Evolutionary conservation across 2,797 vertebrate genomes (phyloP).

Genomic region (Crenuchus spilurus): DNA sequence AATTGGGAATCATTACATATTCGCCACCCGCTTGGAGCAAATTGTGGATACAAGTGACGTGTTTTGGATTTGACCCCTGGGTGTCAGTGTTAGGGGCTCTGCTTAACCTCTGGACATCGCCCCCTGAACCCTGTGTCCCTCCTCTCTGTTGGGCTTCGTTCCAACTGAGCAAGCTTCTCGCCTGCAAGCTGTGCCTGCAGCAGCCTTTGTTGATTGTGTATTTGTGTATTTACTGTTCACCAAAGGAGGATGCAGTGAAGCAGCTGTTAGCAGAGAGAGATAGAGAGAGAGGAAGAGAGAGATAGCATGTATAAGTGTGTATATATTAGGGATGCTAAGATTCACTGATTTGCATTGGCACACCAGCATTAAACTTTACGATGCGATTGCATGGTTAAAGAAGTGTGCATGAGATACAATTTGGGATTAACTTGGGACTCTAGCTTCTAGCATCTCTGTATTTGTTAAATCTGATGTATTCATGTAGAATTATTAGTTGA

Average conservation of each 20-base stretch:
- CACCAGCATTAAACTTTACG: no score
- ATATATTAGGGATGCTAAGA: no score
- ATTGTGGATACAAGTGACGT: conserved; percentile 45
- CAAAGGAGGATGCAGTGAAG: conserved; percentile 13
- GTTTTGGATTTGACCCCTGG: conserved; percentile 57
- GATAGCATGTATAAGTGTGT: no score
- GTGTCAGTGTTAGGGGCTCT: conserved; percentile 37
- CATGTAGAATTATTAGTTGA: no score
- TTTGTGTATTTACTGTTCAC: conserved; percentile 20
- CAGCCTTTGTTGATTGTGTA: neutral
- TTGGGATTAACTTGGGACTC: no score
- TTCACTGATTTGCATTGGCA: no score
- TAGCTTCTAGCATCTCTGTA: no score
- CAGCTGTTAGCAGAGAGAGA: conserved; percentile 34
- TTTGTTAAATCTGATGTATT: no score
- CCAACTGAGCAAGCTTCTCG: conserved; percentile 39
- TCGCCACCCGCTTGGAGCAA: conserved; percentile 21
- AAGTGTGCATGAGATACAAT: no score
- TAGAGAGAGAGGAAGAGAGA: conserved; percentile 1
- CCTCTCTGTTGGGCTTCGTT: conserved; percentile 58
- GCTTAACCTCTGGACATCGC: conserved; percentile 57
- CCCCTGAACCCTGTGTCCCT: conserved; percentile 35
- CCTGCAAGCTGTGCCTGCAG: conserved; percentile 55
- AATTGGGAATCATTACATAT: conserved; percentile 31
- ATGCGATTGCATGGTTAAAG: no score